Base-by-base conservation (phyloP, 2,113 vertebrate species). In the Chamaea fasciata region DNA sequence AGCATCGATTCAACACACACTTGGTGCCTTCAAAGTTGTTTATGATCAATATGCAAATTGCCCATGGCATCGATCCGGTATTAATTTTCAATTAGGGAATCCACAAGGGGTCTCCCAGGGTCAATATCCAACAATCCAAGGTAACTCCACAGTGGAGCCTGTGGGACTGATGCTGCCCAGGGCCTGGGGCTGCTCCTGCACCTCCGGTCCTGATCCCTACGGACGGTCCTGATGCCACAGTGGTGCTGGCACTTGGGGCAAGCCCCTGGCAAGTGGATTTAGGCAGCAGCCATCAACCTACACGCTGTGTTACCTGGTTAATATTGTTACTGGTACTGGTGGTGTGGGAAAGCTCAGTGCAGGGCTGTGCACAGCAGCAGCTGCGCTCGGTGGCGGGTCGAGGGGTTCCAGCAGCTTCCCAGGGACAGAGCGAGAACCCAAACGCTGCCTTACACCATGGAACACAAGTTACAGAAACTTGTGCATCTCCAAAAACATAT, bases 41-140 rank as follows among this genome's bases (percentile, higher is more conserved):
- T 99, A 98, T 99, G 98, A 99, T 99, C 99, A 99, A 99, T 99
- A 99, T 99, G 99, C 99, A 99, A 99, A 99, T 99, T 97, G 98
- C 98, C 98, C 97, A 73, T 98, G 96, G 98, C 98, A 99, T 99
- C 98, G 99, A 99, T 99, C 99, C 97, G 87, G 98, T 99, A 99
- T 99, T 99, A 99, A 99, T 99, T 99, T 99, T 99, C 99, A 99
- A 99, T 99, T 99, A 99, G 99, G 98, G 98, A 99, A 99, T 98
- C 98, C 99, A 99, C 99, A 87, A 97, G 99, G 99, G 99, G 98
- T 99, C 98, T 98, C 98, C 96, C 97, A 98, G 98, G 99, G 99
- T 99, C 99, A 99, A 99, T 99, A 99, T 97, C 97, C 97, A 98
- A 98, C 99, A 98, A 98, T 98, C 98, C 98, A 96, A 98, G 98